Percentiles rank a stretch among this genome's conserved stretches.
These are phyloP conservation scores for Digitonthophagus gazella DNA, from an alignment of 2,888 invertebrate genomes.

Conservation along the genomic window DNA sequence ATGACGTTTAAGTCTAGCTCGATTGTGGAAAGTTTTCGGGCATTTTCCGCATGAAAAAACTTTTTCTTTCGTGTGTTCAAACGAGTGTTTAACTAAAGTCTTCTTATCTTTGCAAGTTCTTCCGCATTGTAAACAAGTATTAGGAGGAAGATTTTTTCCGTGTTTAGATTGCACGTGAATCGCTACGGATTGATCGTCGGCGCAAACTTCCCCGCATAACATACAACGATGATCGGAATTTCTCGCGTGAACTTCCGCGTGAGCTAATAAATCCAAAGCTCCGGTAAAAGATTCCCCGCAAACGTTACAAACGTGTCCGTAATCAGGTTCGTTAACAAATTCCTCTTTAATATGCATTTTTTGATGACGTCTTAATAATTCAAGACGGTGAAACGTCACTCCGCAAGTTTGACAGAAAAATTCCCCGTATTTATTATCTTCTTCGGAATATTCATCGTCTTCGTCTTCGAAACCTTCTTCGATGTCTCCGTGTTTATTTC, in stretches of 20 bases:
- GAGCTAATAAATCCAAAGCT: conserved; percentile 73
- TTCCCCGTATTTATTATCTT: conserved; percentile 60
- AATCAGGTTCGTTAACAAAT: conserved; percentile 51
- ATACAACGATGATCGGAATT: conserved; percentile 61
- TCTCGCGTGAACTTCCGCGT: conserved; percentile 75
- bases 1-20: conserved; percentile 63
- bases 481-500: conserved; percentile 56
- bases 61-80: conserved; percentile 63
- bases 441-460: conserved; percentile 58
- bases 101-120: conserved; percentile 67
- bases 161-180: conserved; percentile 63
- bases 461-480: conserved; percentile 45
- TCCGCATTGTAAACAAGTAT: conserved; percentile 66
- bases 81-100: conserved; percentile 66
- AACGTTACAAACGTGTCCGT: conserved; percentile 71
- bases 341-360: conserved; percentile 50
- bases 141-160: conserved; percentile 60
- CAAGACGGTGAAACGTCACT: conserved; percentile 74
- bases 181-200: conserved; percentile 62
- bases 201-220: conserved; percentile 63
- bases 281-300: conserved; percentile 78
- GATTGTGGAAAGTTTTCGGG: conserved; percentile 69
- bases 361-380: conserved; percentile 69
- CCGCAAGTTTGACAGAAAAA: conserved; percentile 73
- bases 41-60: conserved; percentile 64